Percentiles rank a stretch among this genome's conserved stretches.
Evolutionary conservation across 1,140 invertebrate species (phyloP).

Genomic region (Euwallacea similis): DNA sequence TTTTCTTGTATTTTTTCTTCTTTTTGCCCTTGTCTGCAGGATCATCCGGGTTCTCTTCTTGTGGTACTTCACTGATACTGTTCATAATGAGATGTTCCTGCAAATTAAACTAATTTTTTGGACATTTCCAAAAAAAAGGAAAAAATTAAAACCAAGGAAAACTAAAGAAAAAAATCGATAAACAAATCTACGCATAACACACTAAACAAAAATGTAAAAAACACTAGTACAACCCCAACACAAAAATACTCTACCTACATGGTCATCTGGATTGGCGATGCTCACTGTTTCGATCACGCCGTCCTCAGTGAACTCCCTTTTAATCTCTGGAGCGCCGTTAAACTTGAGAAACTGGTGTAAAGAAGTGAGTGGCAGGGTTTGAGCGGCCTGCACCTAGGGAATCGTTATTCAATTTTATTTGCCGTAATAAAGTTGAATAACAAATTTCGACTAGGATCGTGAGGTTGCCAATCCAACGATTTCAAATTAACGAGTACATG

Average conservation of each 20-base stretch:
- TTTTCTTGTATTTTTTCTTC: conserved; percentile 80
- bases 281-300: conserved; percentile 47
- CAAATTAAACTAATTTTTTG: conserved; percentile 34
- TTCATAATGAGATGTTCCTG: conserved; percentile 42
- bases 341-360: conserved; percentile 64
- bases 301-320: conserved; percentile 53
- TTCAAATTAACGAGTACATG: neutral
- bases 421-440: conserved; percentile 3
- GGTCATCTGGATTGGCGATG: conserved; percentile 38
- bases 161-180: conserved; percentile 13
- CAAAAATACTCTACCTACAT: conserved; percentile 35
- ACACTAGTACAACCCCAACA: neutral
- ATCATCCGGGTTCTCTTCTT: conserved; percentile 46
- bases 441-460: neutral
- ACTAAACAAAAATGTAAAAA: neutral
- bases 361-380: conserved; percentile 53
- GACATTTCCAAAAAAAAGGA: conserved; percentile 21
- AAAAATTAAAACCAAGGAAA: conserved; percentile 25
- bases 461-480: neutral
- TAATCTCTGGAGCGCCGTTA: conserved; percentile 59
- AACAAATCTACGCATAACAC: no score
- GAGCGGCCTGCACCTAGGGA: conserved; percentile 45
- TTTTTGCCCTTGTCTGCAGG: conserved; percentile 61
- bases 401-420: neutral
- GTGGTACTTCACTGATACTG: conserved; percentile 36